Conservation (phyloP, 1,140 invertebrate species). For the Brevipalpus yothersi region DNA sequence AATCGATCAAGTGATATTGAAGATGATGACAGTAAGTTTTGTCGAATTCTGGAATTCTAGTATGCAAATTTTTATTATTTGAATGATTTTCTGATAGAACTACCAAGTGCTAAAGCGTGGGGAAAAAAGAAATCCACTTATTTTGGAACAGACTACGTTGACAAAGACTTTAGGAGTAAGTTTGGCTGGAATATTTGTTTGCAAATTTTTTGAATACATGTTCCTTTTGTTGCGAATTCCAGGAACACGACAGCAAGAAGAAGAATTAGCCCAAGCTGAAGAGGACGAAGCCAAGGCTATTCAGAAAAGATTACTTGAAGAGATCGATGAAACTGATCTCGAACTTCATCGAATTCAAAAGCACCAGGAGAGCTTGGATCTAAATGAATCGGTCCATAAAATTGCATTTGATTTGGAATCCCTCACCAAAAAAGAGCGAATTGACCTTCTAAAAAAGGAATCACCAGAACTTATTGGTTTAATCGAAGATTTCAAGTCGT, state of each 20-base stretch:
- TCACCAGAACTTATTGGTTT: conserved; percentile 9
- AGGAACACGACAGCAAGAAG: conserved; percentile 16
- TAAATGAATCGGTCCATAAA: conserved; percentile 17
- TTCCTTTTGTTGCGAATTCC: conserved; percentile 16
- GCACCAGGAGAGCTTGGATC: conserved; percentile 30
- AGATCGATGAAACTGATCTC: conserved; percentile 10
- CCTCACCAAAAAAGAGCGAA: conserved; percentile 17
- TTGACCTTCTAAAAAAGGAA: conserved; percentile 14
- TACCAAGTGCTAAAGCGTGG: conserved; percentile 59
- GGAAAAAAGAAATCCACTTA: conserved; percentile 48
- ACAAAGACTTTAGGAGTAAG: conserved; percentile 46
- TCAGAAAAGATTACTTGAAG: conserved; percentile 10
- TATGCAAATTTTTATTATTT: background rate
- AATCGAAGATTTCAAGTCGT: conserved; percentile 15
- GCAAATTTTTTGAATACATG: background rate
- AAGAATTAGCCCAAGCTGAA: conserved; percentile 12
- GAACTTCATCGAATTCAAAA: conserved; percentile 42
- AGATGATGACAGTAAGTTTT: background rate
- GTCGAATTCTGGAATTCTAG: too few relatives aligned
- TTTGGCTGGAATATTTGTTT: background rate
- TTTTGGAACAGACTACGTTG: conserved; percentile 65
- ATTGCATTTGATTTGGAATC: conserved; percentile 17
- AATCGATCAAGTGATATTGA: conserved; percentile 3
- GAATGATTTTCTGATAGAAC: conserved; percentile 16
- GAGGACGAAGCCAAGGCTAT: conserved; percentile 13